Conservation (phyloP, 92 coral and sea anemone genomes). For the Epizoanthus rinbou region DNA sequence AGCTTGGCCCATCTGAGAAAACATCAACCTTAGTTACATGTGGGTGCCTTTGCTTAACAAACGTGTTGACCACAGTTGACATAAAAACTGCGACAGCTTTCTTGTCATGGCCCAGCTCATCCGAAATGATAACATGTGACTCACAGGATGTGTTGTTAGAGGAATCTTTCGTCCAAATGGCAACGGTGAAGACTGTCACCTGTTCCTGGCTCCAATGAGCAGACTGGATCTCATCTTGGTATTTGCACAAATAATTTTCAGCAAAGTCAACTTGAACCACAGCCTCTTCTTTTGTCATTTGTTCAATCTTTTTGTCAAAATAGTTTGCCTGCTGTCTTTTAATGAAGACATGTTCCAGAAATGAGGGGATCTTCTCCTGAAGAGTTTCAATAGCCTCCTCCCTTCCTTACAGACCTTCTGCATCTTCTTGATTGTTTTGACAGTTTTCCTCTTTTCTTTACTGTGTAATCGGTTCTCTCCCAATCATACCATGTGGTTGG, state of each 20-base stretch:
- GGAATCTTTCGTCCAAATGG: conserved; percentile 54
- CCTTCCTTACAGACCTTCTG: conserved; percentile 45
- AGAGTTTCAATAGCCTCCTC: conserved; percentile 16
- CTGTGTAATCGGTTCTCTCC: conserved; percentile 42
- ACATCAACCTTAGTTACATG: conserved; percentile 40
- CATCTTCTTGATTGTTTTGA: conserved; percentile 43
- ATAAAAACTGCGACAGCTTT: conserved; percentile 64
- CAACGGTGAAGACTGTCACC: conserved; percentile 64
- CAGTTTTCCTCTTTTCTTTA: conserved; percentile 13
- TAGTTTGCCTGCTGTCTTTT: conserved; percentile 61
- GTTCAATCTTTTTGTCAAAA: conserved; percentile 52
- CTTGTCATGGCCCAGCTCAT: conserved; percentile 67
- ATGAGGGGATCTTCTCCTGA: conserved; percentile 21
- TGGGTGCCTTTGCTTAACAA: conserved; percentile 48
- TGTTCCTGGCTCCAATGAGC: conserved; percentile 78
- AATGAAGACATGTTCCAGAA: conserved; percentile 44
- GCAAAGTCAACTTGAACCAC: conserved; percentile 71
- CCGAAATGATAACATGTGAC: conserved; percentile 51
- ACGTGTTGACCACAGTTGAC: conserved; percentile 23
- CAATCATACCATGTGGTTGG: conserved; percentile 59
- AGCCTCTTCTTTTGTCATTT: conserved; percentile 54
- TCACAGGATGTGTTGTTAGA: conserved; percentile 40
- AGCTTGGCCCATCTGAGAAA: conserved; percentile 74
- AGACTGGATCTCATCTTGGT: conserved; percentile 67
- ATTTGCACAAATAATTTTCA: conserved; percentile 61